phyloP scores from a whole-genome alignment of 2,113 vertebrate genomes.

The Corvus hawaiiensis region DNA sequence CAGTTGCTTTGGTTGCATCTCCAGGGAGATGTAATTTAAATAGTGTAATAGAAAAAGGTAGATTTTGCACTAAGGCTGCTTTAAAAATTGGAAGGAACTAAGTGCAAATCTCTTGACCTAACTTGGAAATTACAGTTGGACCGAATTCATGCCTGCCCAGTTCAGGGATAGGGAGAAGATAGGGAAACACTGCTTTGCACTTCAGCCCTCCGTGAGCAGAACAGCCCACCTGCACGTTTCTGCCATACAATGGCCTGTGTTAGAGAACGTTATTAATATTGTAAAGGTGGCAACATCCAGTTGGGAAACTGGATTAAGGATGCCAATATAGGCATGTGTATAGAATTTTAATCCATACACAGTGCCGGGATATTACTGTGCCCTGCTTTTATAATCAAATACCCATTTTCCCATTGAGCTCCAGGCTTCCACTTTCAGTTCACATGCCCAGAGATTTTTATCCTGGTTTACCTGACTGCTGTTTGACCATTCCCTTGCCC shows the following conservation, averaged over 20 bases:
- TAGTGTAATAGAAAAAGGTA: neutral
- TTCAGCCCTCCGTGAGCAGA: neutral
- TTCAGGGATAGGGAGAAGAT: neutral
- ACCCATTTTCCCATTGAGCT: neutral
- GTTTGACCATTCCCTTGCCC: neutral
- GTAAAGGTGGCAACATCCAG: neutral
- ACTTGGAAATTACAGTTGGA: neutral
- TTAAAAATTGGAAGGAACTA: neutral
- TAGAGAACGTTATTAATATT: neutral
- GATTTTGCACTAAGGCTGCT: neutral
- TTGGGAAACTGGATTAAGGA: neutral
- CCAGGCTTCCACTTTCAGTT: neutral
- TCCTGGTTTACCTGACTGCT: neutral
- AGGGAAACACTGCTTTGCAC: neutral
- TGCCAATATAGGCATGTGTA: fast-evolving
- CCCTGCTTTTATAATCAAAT: neutral
- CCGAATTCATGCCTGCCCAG: neutral
- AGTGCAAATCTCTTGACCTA: neutral
- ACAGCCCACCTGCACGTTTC: neutral
- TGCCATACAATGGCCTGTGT: neutral
- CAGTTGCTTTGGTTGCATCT: neutral
- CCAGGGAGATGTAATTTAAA: neutral
- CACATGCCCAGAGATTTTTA: neutral
- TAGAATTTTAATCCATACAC: neutral
- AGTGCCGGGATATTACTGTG: neutral